Conservation (phyloP, 2,888 invertebrate species). For the Apamea epomidion region DNA sequence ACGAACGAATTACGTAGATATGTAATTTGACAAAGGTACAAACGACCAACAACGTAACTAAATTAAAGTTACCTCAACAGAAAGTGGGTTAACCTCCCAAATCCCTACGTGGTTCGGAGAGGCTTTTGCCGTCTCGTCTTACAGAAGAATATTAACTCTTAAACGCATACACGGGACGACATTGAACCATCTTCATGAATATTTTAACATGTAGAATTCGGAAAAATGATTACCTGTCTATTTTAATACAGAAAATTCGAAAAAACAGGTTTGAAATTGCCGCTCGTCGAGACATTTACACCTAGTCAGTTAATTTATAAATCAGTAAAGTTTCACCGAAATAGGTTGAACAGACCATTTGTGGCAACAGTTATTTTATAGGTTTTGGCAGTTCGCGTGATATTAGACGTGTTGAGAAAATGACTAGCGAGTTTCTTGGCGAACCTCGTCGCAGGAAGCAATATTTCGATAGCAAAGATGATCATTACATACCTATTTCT, state of each 20-base stretch:
- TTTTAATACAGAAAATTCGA: conserved; percentile 26
- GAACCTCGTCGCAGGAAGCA: conserved; percentile 32
- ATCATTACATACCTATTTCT: conserved; percentile 32
- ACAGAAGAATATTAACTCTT: conserved; percentile 69
- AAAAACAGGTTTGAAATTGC: conserved; percentile 5
- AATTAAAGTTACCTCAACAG: conserved; percentile 70
- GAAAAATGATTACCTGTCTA: conserved; percentile 45
- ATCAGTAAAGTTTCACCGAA: conserved; percentile 7
- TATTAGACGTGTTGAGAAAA: conserved; percentile 38
- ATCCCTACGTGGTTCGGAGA: conserved; percentile 65
- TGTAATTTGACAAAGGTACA: conserved; percentile 72
- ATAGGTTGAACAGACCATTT: conserved; percentile 32
- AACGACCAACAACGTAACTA: conserved; percentile 69
- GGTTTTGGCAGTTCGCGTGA: conserved; percentile 27
- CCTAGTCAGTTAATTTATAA: conserved; percentile 6
- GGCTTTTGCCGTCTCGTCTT: conserved; percentile 64
- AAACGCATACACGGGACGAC: conserved; percentile 60
- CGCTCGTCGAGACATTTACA: conserved; percentile 3
- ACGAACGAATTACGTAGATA: conserved; percentile 65
- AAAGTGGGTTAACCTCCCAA: conserved; percentile 69
- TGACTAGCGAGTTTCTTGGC: conserved; percentile 41
- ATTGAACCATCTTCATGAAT: conserved; percentile 64
- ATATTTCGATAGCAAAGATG: conserved; percentile 38
- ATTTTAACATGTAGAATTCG: conserved; percentile 59
- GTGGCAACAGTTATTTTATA: conserved; percentile 35